Evolutionary conservation across 1,140 invertebrate genomes (phyloP).

Genomic region (Cepaea nemoralis): DNA sequence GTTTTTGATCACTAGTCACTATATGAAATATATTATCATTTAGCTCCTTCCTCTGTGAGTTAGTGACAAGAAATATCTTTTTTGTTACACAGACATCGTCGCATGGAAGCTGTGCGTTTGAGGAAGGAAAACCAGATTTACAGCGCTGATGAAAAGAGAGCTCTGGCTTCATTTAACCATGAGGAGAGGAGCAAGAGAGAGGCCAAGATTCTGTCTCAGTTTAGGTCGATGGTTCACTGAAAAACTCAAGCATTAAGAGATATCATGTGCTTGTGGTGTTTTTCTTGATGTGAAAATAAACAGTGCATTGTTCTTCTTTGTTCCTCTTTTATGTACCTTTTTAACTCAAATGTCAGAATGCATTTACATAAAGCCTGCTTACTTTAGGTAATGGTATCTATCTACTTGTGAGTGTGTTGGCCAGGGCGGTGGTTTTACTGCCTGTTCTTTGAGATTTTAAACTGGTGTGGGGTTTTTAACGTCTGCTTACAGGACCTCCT

Average conservation of each 20-base stretch:
- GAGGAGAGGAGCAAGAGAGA: slow-evolving; percentile 96
- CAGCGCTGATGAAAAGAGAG: slow-evolving; percentile 98
- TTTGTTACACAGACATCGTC: slow-evolving; percentile 83
- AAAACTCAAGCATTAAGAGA: slow-evolving; percentile 21
- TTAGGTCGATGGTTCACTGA: slow-evolving; percentile 88
- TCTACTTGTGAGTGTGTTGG: no score
- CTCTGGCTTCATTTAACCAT: slow-evolving; percentile 97
- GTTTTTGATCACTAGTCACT: no score
- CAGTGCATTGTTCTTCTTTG: no score
- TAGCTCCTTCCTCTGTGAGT: background rate
- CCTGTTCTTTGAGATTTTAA: no score
- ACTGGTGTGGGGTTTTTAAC: no score
- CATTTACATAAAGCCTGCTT: no score
- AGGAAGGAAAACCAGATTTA: slow-evolving; percentile 99
- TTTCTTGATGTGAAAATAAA: background rate
- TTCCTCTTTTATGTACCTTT: no score
- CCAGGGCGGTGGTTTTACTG: no score
- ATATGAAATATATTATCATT: background rate
- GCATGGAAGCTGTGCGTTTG: slow-evolving; percentile 99
- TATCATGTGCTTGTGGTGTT: no score
- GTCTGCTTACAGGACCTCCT: no score
- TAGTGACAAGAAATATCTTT: background rate
- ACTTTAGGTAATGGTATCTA: no score
- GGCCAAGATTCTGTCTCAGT: slow-evolving; percentile 90
- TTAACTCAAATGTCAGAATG: no score